Evolutionary conservation across 64 coral and sea anemone genomes (phyloP).

Genomic region (Orbicella faveolata): DNA sequence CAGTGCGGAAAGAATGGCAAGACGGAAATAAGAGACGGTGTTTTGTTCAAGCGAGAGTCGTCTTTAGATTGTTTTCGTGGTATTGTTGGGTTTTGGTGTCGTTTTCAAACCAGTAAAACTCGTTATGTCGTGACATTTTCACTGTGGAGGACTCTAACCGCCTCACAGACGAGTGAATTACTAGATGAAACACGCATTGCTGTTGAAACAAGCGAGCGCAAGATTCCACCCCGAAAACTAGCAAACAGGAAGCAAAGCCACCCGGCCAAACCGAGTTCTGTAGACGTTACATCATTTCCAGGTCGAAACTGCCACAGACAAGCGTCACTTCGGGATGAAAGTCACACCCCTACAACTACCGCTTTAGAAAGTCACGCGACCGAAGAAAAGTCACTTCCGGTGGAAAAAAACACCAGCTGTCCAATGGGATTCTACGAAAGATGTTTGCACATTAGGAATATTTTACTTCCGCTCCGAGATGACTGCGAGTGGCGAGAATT

Average conservation of each 20-base stretch:
- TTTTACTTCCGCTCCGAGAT: background rate
- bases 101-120: background rate
- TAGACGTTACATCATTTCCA: background rate
- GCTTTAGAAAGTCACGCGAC: background rate
- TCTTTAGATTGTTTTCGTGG: background rate
- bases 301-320: background rate
- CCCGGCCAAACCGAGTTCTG: background rate
- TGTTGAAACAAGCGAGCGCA: conserved; percentile 7
- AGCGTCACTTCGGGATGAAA: background rate
- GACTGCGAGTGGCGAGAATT: conserved; percentile 1
- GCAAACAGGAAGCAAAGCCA: background rate
- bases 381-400: background rate
- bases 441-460: background rate
- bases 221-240: background rate
- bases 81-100: conserved; percentile 15
- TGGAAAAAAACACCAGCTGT: background rate
- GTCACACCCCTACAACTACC: background rate
- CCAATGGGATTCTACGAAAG: background rate
- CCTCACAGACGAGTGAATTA: background rate
- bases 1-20: background rate
- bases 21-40: background rate
- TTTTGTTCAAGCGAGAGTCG: background rate
- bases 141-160: background rate
- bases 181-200: background rate
- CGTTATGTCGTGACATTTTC: conserved; percentile 7